phyloP scores from a whole-genome alignment of 2,797 vertebrate genomes.

The Myotis findleyi region DNA sequence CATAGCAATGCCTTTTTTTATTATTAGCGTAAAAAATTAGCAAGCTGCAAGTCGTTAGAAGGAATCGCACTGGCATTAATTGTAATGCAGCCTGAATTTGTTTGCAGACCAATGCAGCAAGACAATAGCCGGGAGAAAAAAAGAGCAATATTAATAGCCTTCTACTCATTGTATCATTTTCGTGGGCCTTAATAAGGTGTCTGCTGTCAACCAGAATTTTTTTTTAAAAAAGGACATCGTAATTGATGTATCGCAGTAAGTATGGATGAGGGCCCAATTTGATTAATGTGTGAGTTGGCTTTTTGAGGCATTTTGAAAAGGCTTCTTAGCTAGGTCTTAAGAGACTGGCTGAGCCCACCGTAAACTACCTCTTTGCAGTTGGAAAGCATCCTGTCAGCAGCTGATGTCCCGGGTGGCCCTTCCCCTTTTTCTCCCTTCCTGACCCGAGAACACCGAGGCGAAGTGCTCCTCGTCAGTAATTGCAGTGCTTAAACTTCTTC shows the following conservation, averaged over 20 bases:
- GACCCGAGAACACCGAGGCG: constrained; percentile 90
- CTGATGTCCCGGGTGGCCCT: constrained; percentile 88
- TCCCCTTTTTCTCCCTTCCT: constrained; percentile 83
- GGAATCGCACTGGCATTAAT: constrained; percentile 91
- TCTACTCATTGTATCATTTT: constrained; percentile 92
- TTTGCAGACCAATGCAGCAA: constrained; percentile 90
- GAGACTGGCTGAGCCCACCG: constrained; percentile 89
- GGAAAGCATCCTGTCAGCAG: constrained; percentile 91
- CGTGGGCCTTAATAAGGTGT: constrained; percentile 91
- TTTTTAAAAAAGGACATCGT: constrained; percentile 88
- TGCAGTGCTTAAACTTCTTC: constrained; percentile 91
- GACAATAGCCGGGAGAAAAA: constrained; percentile 89
- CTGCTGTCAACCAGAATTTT: constrained; percentile 91
- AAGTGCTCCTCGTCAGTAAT: constrained; percentile 91
- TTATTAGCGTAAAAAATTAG: constrained; percentile 96
- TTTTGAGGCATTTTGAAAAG: constrained; percentile 93
- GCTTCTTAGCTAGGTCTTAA: constrained; percentile 92
- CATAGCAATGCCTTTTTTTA: constrained; percentile 93
- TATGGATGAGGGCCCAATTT: constrained; percentile 90
- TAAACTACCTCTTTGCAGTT: constrained; percentile 89
- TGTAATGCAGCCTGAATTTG: constrained; percentile 93
- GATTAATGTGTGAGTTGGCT: constrained; percentile 94
- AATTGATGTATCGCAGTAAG: constrained; percentile 94
- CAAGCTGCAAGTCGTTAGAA: constrained; percentile 94
- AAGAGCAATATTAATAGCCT: constrained; percentile 92